These are phyloP conservation scores for Gonocerus acuteangulatus DNA, from an alignment of 2,888 invertebrate species.

Conservation along the genomic window DNA sequence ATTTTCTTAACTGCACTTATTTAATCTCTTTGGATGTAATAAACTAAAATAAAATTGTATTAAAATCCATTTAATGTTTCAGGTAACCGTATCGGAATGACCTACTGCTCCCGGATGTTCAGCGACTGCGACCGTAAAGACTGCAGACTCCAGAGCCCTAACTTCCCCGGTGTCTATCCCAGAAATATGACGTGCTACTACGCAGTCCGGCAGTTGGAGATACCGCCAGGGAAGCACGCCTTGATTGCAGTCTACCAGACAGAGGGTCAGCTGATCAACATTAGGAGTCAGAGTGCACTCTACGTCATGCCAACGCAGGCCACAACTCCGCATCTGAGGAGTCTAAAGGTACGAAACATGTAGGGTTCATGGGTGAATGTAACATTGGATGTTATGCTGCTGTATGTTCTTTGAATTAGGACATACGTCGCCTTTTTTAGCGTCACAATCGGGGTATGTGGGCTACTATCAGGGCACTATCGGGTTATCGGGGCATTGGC, in stretches of 20 bases:
- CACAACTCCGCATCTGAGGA: constrained; percentile 48
- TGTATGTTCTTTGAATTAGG: too few species aligned
- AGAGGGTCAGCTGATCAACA: constrained; percentile 76
- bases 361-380: too few species aligned
- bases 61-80: too few species aligned
- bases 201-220: constrained; percentile 74
- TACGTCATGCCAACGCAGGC: constrained; percentile 51
- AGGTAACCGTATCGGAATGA: constrained; percentile 82
- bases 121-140: constrained; percentile 85
- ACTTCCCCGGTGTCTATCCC: constrained; percentile 88
- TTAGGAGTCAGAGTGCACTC: constrained; percentile 66
- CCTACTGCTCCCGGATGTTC: constrained; percentile 86
- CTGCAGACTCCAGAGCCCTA: constrained; percentile 83
- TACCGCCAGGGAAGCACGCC: constrained; percentile 79
- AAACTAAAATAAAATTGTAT: too few species aligned
- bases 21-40: too few species aligned
- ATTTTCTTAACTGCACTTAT: too few species aligned
- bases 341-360: constrained; percentile 45
- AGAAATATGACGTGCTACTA: constrained; percentile 91
- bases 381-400: too few species aligned
- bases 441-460: too few species aligned
- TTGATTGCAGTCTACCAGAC: constrained; percentile 77
- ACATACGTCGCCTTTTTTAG: too few species aligned
- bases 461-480: too few species aligned
- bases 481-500: too few species aligned